These are phyloP conservation scores for Irena cyanogastra DNA, from an alignment of 2,113 vertebrate species.

Conservation along the genomic window DNA sequence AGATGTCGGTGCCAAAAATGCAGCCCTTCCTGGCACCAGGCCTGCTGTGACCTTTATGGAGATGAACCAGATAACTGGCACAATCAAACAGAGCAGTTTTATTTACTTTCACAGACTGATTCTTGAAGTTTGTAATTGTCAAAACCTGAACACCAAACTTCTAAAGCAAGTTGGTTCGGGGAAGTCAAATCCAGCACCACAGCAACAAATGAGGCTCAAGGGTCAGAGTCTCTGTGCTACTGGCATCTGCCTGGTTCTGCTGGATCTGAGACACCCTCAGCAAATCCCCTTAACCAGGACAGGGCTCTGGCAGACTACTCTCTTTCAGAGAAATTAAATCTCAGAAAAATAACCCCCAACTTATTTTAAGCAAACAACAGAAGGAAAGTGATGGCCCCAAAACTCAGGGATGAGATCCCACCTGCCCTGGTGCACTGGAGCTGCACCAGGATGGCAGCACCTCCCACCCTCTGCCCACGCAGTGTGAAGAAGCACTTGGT, in stretches of 20 bases:
- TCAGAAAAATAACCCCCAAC: neutral
- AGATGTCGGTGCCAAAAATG: neutral
- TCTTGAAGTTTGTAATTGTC: neutral
- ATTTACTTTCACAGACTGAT: neutral
- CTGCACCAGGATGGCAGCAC: neutral
- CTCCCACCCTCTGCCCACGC: neutral
- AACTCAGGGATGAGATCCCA: neutral
- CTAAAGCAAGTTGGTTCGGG: neutral
- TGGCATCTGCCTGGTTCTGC: neutral
- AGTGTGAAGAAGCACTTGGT: fast-evolving
- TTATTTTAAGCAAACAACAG: neutral
- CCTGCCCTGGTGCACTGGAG: neutral
- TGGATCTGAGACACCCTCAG: neutral
- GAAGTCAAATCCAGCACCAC: neutral
- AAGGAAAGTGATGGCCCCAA: neutral
- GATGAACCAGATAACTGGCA: neutral
- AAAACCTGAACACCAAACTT: neutral
- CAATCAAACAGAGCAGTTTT: neutral
- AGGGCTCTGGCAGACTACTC: neutral
- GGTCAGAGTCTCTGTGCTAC: neutral
- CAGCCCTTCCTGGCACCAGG: neutral
- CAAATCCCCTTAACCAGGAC: neutral
- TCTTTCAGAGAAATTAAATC: neutral
- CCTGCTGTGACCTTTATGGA: neutral
- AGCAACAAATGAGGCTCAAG: neutral